Conservation (phyloP, 2,113 vertebrate species). For the Ptyas mucosa region DNA sequence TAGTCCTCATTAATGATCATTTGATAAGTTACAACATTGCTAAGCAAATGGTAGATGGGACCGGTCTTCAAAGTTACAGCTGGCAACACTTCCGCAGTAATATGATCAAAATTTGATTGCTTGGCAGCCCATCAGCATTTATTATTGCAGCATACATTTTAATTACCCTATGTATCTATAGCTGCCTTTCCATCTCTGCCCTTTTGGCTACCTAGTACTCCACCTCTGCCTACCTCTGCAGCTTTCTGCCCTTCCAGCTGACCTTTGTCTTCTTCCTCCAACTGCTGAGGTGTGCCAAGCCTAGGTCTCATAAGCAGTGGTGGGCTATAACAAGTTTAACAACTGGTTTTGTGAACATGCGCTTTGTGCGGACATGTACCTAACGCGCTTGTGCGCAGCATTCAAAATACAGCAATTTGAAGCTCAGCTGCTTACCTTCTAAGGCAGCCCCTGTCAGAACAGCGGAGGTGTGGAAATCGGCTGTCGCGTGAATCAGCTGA, state of each 20-base stretch:
- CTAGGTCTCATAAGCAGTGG: background rate
- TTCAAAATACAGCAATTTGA: no score
- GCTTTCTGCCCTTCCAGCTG: background rate
- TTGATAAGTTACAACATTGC: background rate
- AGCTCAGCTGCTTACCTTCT: no score
- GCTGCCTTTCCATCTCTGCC: background rate
- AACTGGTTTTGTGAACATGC: no score
- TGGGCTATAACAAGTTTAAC: no score
- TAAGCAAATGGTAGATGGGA: background rate
- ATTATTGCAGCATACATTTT: background rate
- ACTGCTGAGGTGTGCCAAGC: no score
- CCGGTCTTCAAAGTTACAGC: background rate
- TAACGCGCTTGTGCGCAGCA: no score
- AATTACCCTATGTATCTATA: background rate
- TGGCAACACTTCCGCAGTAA: background rate
- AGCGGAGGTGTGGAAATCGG: no score
- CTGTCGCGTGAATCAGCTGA: no score
- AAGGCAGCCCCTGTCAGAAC: no score
- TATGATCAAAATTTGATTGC: background rate
- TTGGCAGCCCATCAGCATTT: background rate
- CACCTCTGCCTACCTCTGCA: background rate
- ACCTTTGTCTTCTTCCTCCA: background rate
- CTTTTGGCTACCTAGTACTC: background rate
- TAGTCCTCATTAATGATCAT: background rate
- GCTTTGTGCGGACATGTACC: no score